Percentiles rank a stretch among this genome's conserved stretches.
Evolutionary conservation across 2,888 invertebrate genomes (phyloP).

Genomic region (Epinotia bilunana): DNA sequence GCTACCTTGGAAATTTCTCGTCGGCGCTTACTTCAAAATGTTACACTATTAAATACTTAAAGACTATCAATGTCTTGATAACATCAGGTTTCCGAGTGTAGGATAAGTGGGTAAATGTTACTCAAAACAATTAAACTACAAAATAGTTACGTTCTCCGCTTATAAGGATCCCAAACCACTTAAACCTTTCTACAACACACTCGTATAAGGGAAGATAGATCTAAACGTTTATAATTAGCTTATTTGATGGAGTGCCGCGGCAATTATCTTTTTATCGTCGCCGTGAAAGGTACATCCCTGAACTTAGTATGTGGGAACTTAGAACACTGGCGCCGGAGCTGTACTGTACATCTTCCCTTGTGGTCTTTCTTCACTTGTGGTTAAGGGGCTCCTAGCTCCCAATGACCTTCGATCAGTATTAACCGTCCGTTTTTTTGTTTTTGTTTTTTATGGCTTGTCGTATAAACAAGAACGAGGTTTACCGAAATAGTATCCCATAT

Average conservation of each 20-base stretch:
- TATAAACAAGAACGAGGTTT: too few relatives aligned
- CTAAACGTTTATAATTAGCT: constrained; percentile 23
- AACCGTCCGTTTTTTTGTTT: too few relatives aligned
- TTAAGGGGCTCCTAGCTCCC: too few relatives aligned
- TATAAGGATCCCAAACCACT: constrained; percentile 17
- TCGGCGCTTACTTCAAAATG: too few relatives aligned
- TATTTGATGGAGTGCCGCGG: constrained; percentile 20
- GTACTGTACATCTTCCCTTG: background rate
- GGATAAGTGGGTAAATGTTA: background rate
- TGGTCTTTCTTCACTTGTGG: too few relatives aligned
- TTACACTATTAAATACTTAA: background rate
- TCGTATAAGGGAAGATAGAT: constrained; percentile 30
- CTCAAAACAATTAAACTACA: constrained; percentile 8
- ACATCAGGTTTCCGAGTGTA: background rate
- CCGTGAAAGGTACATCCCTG: constrained; percentile 5
- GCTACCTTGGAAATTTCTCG: too few relatives aligned
- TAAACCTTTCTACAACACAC: constrained; percentile 12
- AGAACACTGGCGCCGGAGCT: background rate
- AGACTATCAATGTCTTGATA: background rate
- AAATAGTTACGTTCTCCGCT: constrained; percentile 8
- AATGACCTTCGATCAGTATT: too few relatives aligned
- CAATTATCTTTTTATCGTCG: constrained; percentile 25
- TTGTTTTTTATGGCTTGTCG: too few relatives aligned
- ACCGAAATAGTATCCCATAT: too few relatives aligned
- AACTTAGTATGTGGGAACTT: constrained; percentile 3